Evolutionary conservation across 2,797 vertebrate species (phyloP).

Genomic region (Hoplostethus atlanticus): DNA sequence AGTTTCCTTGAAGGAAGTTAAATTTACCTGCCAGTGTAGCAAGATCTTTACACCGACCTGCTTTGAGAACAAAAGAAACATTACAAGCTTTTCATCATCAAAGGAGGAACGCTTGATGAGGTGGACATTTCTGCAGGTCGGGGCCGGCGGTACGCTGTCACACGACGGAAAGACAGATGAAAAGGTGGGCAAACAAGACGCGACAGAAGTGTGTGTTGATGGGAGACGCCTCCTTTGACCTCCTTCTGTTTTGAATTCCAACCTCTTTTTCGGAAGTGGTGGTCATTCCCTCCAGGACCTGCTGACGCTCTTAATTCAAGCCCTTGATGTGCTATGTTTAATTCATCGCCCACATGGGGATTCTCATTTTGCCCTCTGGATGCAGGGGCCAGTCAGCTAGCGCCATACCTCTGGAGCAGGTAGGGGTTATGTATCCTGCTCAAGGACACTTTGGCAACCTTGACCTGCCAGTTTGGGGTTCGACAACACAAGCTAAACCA

Average conservation of each 20-base stretch:
- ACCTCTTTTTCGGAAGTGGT: constrained; percentile 47
- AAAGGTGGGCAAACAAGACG: constrained; percentile 55
- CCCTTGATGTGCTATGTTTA: constrained; percentile 44
- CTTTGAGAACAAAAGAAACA: constrained; percentile 12
- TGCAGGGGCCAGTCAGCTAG: neutral
- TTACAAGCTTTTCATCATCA: neutral
- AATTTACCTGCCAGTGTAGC: neutral
- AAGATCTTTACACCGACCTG: neutral
- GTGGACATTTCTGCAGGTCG: constrained; percentile 40
- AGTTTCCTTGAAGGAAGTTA: neutral
- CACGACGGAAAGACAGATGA: constrained; percentile 48
- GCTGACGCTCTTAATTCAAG: constrained; percentile 31
- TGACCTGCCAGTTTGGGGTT: too few relatives aligned
- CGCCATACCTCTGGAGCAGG: too few relatives aligned
- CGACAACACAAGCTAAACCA: neutral
- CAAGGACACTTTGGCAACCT: too few relatives aligned
- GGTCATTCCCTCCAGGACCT: constrained; percentile 19
- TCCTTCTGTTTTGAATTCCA: constrained; percentile 62
- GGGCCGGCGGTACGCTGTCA: constrained; percentile 3
- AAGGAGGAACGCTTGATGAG: constrained; percentile 37
- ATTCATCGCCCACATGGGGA: constrained; percentile 24
- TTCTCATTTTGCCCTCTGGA: constrained; percentile 11
- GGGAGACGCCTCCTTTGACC: constrained; percentile 66
- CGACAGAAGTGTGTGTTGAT: constrained; percentile 58
- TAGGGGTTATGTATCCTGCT: too few relatives aligned